Conservation (phyloP, 2,888 invertebrate species). For the Epinotia ramella region DNA sequence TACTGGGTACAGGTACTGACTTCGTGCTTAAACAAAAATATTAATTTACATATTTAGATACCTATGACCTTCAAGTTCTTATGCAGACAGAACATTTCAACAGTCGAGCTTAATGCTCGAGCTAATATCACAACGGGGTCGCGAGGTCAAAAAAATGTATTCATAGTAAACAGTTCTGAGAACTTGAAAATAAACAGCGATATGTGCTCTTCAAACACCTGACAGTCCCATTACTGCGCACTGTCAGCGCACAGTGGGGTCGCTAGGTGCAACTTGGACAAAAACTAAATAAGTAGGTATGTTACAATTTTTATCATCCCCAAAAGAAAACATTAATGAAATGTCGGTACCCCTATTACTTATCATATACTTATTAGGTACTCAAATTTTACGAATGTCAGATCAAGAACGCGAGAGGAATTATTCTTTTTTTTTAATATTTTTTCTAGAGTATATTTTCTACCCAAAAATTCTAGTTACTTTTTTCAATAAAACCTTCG, state of each 20-base stretch:
- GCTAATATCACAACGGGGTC: slow-evolving; percentile 49
- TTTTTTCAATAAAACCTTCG: neutral
- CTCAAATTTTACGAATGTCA: no score
- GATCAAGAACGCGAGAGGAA: no score
- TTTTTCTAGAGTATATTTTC: no score
- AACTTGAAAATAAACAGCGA: slow-evolving; percentile 71
- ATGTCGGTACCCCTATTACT: no score
- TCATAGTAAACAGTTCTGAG: slow-evolving; percentile 59
- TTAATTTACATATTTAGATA: neutral
- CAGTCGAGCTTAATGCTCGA: slow-evolving; percentile 36
- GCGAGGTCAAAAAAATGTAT: slow-evolving; percentile 63
- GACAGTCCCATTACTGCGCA: slow-evolving; percentile 76
- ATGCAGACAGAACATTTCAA: slow-evolving; percentile 54
- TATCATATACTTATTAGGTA: no score
- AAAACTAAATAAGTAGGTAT: neutral
- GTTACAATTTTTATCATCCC: neutral
- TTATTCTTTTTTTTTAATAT: no score
- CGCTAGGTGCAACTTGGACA: slow-evolving; percentile 21
- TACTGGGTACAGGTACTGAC: neutral
- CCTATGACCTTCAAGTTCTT: slow-evolving; percentile 10
- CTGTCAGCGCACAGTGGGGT: slow-evolving; percentile 65
- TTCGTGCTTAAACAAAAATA: neutral
- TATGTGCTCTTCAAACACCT: slow-evolving; percentile 71
- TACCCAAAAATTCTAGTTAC: no score
- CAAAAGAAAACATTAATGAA: no score